phyloP scores from a whole-genome alignment of 1,140 invertebrate species.

The Acromyrmex charruanus region DNA sequence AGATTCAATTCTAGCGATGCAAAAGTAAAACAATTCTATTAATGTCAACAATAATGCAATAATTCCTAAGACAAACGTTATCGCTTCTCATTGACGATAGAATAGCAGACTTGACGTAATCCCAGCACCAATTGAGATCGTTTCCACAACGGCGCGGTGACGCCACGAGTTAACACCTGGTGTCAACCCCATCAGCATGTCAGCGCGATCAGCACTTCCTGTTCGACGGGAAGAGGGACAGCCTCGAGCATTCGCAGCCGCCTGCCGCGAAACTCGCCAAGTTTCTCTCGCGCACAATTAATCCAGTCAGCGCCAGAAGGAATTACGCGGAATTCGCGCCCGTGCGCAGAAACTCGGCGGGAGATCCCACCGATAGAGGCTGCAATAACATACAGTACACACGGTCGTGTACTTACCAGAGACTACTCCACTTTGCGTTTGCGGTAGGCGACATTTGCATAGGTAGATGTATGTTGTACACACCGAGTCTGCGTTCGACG shows the following conservation, averaged over 20 bases:
- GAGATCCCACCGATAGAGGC: slow-evolving; percentile 24
- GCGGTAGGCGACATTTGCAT: slow-evolving; percentile 49
- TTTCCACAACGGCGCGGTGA: slow-evolving; percentile 29
- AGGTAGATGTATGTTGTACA: background rate
- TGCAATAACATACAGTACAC: slow-evolving; percentile 43
- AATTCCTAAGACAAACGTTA: slow-evolving; percentile 1
- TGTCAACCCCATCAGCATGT: slow-evolving; percentile 59
- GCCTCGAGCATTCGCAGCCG: slow-evolving; percentile 62
- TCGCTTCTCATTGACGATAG: background rate
- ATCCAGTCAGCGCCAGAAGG: slow-evolving; percentile 69
- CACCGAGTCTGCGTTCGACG: background rate
- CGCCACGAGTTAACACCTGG: slow-evolving; percentile 61
- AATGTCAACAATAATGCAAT: background rate
- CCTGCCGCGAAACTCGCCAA: slow-evolving; percentile 59
- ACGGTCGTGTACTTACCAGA: slow-evolving; percentile 8
- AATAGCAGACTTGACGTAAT: slow-evolving; percentile 17
- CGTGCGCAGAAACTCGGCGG: slow-evolving; percentile 32
- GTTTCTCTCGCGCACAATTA: slow-evolving; percentile 70
- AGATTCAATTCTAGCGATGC: background rate
- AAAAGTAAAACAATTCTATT: background rate
- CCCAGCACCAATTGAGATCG: slow-evolving; percentile 25
- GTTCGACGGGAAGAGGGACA: slow-evolving; percentile 56
- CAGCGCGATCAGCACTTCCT: slow-evolving; percentile 72
- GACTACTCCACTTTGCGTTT: slow-evolving; percentile 16
- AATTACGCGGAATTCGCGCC: slow-evolving; percentile 63